These are phyloP conservation scores for Emydocephalus ijimae DNA, from an alignment of 2,113 vertebrate genomes.

Conservation along the genomic window DNA sequence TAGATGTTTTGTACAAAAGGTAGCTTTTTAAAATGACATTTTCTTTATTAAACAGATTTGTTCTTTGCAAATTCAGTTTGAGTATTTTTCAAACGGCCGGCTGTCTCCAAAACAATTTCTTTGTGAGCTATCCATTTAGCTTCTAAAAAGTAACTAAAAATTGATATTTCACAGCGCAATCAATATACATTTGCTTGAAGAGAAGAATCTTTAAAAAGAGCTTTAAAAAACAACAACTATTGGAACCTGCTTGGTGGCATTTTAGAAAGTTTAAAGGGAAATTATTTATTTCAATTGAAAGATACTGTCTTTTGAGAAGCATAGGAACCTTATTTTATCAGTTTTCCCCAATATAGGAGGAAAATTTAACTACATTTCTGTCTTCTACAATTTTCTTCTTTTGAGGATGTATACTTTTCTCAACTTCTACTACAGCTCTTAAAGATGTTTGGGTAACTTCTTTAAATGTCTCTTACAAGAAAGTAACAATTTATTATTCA, in stretches of 20 bases:
- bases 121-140: neutral
- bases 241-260: neutral
- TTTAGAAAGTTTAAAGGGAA: neutral
- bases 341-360: neutral
- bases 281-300: neutral
- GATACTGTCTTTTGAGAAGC: neutral
- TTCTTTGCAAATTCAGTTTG: slow-evolving; percentile 9
- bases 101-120: neutral
- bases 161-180: neutral
- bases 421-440: neutral
- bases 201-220: neutral
- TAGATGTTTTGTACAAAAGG: neutral
- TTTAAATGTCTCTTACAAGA: neutral
- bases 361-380: neutral
- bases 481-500: neutral
- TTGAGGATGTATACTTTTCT: too few relatives aligned
- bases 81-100: neutral
- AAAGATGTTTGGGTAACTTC: neutral
- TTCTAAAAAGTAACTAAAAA: neutral
- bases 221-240: neutral
- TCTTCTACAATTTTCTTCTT: neutral
- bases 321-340: neutral
- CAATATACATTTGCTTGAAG: neutral
- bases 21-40: slow-evolving; percentile 25
- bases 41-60: slow-evolving; percentile 27